These are phyloP conservation scores for Pangasius djambal DNA, from an alignment of 2,797 vertebrate genomes.

Conservation along the genomic window DNA sequence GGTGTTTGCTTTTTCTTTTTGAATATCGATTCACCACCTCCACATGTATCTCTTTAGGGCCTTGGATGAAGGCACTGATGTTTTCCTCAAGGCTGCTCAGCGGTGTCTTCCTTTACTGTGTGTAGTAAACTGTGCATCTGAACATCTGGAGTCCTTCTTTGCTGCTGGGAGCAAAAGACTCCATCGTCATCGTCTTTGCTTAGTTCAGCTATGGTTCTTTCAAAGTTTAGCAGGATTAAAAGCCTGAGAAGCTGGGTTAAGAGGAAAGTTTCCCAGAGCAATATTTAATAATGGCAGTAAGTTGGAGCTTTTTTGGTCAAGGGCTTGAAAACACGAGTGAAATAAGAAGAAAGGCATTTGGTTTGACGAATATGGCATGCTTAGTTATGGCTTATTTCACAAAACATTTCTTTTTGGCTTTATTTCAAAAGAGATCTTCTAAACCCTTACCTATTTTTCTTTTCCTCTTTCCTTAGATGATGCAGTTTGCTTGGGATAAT, in stretches of 20 bases:
- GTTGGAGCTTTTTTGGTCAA: slow-evolving; percentile 5
- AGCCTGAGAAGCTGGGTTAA: not conserved
- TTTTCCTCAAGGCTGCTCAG: not conserved
- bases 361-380: not conserved
- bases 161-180: slow-evolving; percentile 3
- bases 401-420: not conserved
- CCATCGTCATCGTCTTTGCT: slow-evolving; percentile 24
- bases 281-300: slow-evolving; percentile 2
- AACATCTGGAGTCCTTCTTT: slow-evolving; percentile 26
- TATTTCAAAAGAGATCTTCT: not conserved
- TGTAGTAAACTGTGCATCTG: not conserved
- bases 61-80: not conserved
- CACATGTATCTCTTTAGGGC: not conserved
- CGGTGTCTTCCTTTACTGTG: not conserved
- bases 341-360: not conserved
- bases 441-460: not conserved
- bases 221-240: slow-evolving; percentile 19
- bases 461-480: slow-evolving; percentile 82
- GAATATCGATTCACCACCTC: not conserved
- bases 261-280: not conserved
- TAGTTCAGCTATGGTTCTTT: not conserved
- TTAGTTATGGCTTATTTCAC: not conserved
- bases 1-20: not conserved
- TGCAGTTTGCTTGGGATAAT: slow-evolving; percentile 97
- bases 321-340: not conserved